Percentiles rank a stretch among this genome's conserved stretches.
phyloP scores from a whole-genome alignment of 2,888 invertebrate genomes.

The Smittia sp. region DNA sequence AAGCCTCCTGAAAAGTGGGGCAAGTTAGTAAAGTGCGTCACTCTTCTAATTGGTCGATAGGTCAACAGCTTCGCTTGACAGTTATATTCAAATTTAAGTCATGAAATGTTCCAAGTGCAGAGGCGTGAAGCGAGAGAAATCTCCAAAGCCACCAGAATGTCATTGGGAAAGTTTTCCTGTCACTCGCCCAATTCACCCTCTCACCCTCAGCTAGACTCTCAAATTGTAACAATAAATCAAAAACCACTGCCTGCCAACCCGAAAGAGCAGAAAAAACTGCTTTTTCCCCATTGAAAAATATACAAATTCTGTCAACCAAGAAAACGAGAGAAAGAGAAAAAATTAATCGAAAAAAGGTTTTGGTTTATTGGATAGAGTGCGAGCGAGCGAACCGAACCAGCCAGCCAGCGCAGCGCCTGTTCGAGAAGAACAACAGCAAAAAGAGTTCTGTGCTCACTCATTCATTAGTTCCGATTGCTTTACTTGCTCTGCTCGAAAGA shows the following conservation, averaged over 20 bases:
- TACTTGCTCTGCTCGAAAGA: neutral
- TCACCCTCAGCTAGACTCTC: neutral
- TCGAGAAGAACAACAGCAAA: too few species aligned
- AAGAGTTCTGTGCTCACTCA: neutral
- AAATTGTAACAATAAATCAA: slow-evolving; percentile 40
- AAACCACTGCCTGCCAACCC: slow-evolving; percentile 33
- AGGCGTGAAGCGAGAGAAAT: neutral
- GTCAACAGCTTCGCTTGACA: too few species aligned
- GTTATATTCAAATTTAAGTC: too few species aligned
- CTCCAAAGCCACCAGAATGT: slow-evolving; percentile 13
- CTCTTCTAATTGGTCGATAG: too few species aligned
- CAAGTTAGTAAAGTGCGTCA: too few species aligned
- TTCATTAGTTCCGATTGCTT: slow-evolving; percentile 11
- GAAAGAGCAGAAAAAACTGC: slow-evolving; percentile 2
- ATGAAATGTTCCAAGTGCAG: too few species aligned
- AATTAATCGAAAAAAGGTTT: slow-evolving; percentile 18
- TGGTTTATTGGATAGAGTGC: slow-evolving; percentile 11
- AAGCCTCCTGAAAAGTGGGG: neutral
- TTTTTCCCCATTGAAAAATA: slow-evolving; percentile 33
- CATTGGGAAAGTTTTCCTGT: neutral
- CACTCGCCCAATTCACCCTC: neutral
- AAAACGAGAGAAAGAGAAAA: slow-evolving; percentile 27
- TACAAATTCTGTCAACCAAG: slow-evolving; percentile 36
- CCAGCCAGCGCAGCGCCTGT: neutral
- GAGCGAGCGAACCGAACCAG: neutral